phyloP scores from a whole-genome alignment of 1,140 invertebrate genomes.

The Anthonomus grandis region DNA sequence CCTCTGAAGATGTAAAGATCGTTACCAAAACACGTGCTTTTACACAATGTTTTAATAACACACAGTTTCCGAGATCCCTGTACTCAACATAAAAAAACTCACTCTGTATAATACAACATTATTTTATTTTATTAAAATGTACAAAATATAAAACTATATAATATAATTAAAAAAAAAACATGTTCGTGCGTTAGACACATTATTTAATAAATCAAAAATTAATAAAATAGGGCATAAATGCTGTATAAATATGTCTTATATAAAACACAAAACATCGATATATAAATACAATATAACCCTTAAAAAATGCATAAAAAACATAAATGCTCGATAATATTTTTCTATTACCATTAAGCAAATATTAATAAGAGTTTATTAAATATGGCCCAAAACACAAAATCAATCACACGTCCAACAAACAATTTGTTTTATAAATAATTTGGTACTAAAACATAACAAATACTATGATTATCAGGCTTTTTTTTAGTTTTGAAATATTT shows the following conservation, averaged over 20 bases:
- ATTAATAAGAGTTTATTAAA: not conserved
- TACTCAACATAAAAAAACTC: too few species aligned
- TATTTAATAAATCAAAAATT: constrained; percentile 29
- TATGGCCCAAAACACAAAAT: too few species aligned
- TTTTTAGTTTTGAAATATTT: too few species aligned
- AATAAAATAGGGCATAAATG: constrained; percentile 9
- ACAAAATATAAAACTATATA: constrained; percentile 36
- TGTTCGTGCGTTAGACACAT: constrained; percentile 22
- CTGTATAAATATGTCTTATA: constrained; percentile 34
- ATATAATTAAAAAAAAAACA: constrained; percentile 30
- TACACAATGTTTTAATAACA: too few species aligned
- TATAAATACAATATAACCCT: constrained; percentile 9
- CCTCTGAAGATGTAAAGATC: too few species aligned
- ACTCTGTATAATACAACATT: constrained; percentile 3
- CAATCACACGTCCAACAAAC: too few species aligned
- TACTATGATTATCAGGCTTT: too few species aligned
- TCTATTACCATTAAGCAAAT: not conserved
- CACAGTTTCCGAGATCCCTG: too few species aligned
- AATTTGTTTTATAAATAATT: too few species aligned
- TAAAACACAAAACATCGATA: constrained; percentile 18
- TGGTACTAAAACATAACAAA: too few species aligned
- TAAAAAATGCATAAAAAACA: constrained; percentile 13
- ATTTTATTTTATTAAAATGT: constrained; percentile 29
- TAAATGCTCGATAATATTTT: constrained; percentile 8
- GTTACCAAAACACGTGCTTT: too few species aligned